phyloP scores from a whole-genome alignment of 2,797 vertebrate genomes.

The Perodicticus potto region DNA sequence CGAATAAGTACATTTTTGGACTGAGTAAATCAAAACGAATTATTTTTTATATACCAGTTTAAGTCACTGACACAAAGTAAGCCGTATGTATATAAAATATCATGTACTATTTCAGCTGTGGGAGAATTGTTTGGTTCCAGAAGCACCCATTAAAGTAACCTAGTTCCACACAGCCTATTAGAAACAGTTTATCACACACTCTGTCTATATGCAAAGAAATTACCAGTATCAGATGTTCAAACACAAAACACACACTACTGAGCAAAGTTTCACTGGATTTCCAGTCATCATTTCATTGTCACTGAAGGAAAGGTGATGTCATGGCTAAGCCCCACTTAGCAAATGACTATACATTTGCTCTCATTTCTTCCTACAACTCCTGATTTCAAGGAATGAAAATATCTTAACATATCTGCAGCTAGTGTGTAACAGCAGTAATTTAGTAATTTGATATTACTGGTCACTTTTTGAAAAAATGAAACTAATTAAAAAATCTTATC shows the following conservation, averaged over 20 bases:
- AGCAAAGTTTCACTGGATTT: constrained; percentile 63
- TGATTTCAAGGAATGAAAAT: background rate
- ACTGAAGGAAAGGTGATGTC: constrained; percentile 62
- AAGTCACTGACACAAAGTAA: background rate
- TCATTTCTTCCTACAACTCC: background rate
- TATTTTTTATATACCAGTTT: background rate
- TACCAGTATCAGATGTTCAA: constrained; percentile 68
- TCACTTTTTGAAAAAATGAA: background rate
- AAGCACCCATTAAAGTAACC: constrained; percentile 65
- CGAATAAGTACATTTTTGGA: background rate
- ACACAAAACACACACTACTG: constrained; percentile 63
- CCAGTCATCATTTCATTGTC: constrained; percentile 31
- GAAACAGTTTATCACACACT: constrained; percentile 73
- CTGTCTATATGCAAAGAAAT: constrained; percentile 76
- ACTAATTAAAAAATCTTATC: background rate
- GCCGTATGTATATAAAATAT: background rate
- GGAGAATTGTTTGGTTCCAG: constrained; percentile 43
- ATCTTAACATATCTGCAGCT: background rate
- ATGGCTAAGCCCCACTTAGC: constrained; percentile 55
- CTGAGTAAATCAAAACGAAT: background rate
- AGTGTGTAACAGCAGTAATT: background rate
- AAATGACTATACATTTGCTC: background rate
- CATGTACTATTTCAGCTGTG: constrained; percentile 11
- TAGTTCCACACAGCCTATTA: constrained; percentile 68
- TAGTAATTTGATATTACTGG: background rate